Evolutionary conservation across 2,888 invertebrate genomes (phyloP).

Genomic region (Oxyscelio sp.): DNA sequence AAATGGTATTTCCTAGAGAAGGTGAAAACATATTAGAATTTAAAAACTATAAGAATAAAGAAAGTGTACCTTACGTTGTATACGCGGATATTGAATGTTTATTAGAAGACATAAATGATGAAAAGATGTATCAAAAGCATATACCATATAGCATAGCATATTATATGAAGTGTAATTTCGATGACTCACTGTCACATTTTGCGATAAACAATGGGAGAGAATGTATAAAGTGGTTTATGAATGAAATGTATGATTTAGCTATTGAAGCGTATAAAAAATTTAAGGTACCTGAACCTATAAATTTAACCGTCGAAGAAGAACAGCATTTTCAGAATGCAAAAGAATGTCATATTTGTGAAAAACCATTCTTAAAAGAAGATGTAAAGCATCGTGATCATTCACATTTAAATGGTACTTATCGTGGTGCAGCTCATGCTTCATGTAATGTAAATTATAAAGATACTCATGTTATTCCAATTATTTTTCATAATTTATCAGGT

Average conservation of each 20-base stretch:
- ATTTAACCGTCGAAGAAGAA: not conserved
- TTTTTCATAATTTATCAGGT: too few relatives aligned
- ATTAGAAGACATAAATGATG: not conserved
- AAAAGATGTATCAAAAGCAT: not conserved
- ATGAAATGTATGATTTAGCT: not conserved
- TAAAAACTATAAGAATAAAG: not conserved
- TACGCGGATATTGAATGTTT: conserved; percentile 55
- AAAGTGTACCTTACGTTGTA: conserved; percentile 32
- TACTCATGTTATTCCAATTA: too few relatives aligned
- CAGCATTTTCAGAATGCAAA: not conserved
- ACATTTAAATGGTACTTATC: too few relatives aligned
- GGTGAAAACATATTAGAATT: too few relatives aligned
- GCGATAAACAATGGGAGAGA: not conserved
- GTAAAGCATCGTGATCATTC: too few relatives aligned
- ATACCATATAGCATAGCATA: too few relatives aligned
- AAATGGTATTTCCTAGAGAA: not conserved
- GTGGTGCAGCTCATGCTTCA: too few relatives aligned
- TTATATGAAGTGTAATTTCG: not conserved
- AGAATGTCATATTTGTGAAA: conserved; percentile 6
- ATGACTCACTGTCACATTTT: not conserved
- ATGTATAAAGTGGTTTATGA: not conserved
- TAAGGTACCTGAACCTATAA: not conserved
- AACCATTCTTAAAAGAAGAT: too few relatives aligned
- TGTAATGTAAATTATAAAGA: too few relatives aligned
- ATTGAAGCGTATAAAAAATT: not conserved